Percentiles rank a stretch among this genome's conserved stretches.
Conservation (phyloP, 2,797 vertebrate genomes). For the Masticophis lateralis region DNA sequence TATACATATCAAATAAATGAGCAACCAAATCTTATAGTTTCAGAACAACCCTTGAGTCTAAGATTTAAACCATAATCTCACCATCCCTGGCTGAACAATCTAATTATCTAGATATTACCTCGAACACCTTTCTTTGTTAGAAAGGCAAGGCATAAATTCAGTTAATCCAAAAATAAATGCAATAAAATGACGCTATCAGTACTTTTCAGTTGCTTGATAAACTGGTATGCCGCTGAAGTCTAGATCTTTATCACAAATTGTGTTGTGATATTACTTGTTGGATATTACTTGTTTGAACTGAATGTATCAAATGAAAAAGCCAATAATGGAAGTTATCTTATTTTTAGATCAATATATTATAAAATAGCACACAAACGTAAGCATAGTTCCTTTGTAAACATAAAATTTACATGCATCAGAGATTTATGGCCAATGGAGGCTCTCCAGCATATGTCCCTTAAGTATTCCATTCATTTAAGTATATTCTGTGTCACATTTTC, state of each 20-base stretch:
- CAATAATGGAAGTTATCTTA: neutral
- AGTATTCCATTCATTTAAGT: neutral
- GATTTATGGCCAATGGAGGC: too few relatives aligned
- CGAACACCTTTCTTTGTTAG: neutral
- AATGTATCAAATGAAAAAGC: neutral
- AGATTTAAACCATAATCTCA: neutral
- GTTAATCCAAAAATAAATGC: neutral
- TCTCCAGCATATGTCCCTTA: neutral
- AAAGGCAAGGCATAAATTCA: neutral
- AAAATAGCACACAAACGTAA: neutral
- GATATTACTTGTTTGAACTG: neutral
- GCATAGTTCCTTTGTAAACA: neutral
- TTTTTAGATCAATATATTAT: neutral
- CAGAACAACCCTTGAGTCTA: neutral
- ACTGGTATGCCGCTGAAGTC: neutral
- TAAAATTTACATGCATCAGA: neutral
- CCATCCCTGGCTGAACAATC: neutral
- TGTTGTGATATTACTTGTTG: neutral
- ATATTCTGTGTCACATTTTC: neutral
- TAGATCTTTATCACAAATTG: neutral
- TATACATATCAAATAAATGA: neutral
- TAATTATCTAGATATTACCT: neutral
- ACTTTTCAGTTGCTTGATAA: neutral
- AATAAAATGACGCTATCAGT: neutral
- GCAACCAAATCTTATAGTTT: neutral